Base-by-base conservation (phyloP, 2,888 invertebrate species). In the Eristalis tenax region DNA sequence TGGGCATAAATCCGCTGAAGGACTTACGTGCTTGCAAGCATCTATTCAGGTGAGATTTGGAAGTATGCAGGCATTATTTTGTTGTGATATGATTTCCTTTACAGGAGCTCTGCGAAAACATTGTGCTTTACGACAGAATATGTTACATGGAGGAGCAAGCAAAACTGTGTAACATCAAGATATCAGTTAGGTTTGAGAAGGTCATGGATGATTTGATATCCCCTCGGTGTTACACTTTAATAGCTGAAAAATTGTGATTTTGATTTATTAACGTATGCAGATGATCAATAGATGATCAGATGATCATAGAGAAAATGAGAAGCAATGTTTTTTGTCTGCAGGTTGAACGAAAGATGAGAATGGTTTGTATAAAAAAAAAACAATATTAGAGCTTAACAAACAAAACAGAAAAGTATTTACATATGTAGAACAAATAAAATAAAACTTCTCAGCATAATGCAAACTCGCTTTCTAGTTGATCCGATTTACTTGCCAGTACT, bases 201-300 rank as follows among this genome's bases (percentile, higher is more conserved):
- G 94, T 96, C 82, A 94, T 95, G 83, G 93, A 96, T 90, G 95
- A 95, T 88, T 92, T 92, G 78, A 92, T 95, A 89, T 96, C 96
- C n/a, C 96, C 96, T 0, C 94, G 96, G 90, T 95, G 96, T 91
- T 93, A 94, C 89, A 95, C 94, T 43, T 91, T 96, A 87, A 90
- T 95, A 88, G 95, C 94, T 76, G 91, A 91, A 90, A 95, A 95
- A 92, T 90, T 91, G 89, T 89, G 68, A 81, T 61, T 15, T 57
- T 2, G 22, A 35, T 4, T n/a, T 5, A 23, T 35, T 40, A 56
- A 15, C 18, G 56, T 32, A 22, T 38, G 43, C 65, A 22, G 26
- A 65, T 23, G 23, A 26, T 26, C 8, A n/a, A 50, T 50, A n/a
- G n/a, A n/a, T n/a, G n/a, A n/a, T n/a, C n/a, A n/a, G n/a, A n/a